A percentile compares a stretch with the other conserved stretches of the same genome.
These are phyloP conservation scores for Eudyptes chrysolophus DNA, from an alignment of 2,113 vertebrate species.

Conservation along the genomic window DNA sequence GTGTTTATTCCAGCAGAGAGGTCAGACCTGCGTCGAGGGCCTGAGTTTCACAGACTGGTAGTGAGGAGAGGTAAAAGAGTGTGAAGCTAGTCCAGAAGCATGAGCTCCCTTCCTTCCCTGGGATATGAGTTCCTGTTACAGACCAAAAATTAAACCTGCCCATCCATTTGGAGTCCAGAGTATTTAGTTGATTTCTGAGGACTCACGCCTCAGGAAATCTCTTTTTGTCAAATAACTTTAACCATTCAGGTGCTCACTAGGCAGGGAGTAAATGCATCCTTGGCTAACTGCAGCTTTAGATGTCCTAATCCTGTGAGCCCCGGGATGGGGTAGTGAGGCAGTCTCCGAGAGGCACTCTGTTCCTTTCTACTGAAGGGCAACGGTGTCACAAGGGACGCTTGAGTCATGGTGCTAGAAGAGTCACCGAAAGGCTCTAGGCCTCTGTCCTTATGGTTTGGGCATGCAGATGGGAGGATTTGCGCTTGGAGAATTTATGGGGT, in stretches of 20 bases:
- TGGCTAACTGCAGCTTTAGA: not conserved
- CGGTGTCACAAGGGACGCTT: not conserved
- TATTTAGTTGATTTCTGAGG: not conserved
- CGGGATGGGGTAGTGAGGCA: fast-evolving
- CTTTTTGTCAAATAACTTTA: not conserved
- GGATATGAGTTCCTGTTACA: not conserved
- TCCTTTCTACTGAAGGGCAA: not conserved
- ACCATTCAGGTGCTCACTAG: not conserved
- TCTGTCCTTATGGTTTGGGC: not conserved
- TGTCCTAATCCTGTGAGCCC: not conserved
- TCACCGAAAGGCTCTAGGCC: not conserved
- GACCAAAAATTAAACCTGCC: not conserved
- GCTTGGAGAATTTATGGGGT: fast-evolving
- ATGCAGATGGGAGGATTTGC: not conserved
- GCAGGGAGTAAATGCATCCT: not conserved
- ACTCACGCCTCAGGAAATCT: not conserved
- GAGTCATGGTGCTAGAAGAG: not conserved
- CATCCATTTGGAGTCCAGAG: not conserved
- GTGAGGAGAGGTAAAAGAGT: not conserved
- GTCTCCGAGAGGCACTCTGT: fast-evolving
- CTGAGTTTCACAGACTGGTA: not conserved
- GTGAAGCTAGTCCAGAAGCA: not conserved
- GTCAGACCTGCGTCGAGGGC: not conserved
- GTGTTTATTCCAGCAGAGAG: not conserved
- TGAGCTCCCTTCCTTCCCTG: not conserved